These are phyloP conservation scores for Herpetotheres cachinnans DNA, from an alignment of 2,113 vertebrate genomes.

Conservation along the genomic window DNA sequence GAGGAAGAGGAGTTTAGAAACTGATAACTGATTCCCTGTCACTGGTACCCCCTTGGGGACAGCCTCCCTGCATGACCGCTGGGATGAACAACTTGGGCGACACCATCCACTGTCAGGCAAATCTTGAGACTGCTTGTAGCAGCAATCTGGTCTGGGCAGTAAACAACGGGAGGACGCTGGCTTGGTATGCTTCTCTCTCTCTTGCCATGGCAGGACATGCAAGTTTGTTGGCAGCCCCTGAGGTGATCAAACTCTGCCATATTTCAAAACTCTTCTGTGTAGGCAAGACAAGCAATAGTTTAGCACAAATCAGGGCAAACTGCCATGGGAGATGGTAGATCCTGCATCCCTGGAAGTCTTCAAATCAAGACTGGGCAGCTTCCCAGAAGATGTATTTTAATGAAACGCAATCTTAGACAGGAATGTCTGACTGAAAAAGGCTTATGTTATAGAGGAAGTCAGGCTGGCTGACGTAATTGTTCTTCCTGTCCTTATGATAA, in stretches of 20 bases:
- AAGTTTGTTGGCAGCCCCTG: not conserved
- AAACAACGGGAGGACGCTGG: not conserved
- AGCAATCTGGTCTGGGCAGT: not conserved
- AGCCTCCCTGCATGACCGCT: not conserved
- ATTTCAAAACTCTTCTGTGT: not conserved
- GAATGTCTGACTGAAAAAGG: not conserved
- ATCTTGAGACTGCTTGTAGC: not conserved
- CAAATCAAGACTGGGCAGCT: not conserved
- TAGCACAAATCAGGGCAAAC: not conserved
- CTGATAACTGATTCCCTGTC: not conserved
- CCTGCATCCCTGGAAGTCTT: not conserved
- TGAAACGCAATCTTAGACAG: not conserved
- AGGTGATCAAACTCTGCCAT: not conserved
- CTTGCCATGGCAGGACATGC: not conserved
- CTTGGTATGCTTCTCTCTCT: not conserved
- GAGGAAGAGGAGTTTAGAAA: not conserved
- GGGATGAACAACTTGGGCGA: not conserved
- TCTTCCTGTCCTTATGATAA: slow-evolving; percentile 31
- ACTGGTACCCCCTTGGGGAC: not conserved
- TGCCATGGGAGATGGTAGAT: not conserved
- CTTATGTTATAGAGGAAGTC: not conserved
- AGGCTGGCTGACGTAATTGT: slow-evolving; percentile 28
- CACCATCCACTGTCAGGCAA: not conserved
- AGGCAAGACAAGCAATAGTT: not conserved
- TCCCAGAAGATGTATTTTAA: not conserved